Evolutionary conservation across 2,888 invertebrate genomes (phyloP), one percentile per base, ranked within the genome.

Genomic region (Drosophila sordidula): DNA sequence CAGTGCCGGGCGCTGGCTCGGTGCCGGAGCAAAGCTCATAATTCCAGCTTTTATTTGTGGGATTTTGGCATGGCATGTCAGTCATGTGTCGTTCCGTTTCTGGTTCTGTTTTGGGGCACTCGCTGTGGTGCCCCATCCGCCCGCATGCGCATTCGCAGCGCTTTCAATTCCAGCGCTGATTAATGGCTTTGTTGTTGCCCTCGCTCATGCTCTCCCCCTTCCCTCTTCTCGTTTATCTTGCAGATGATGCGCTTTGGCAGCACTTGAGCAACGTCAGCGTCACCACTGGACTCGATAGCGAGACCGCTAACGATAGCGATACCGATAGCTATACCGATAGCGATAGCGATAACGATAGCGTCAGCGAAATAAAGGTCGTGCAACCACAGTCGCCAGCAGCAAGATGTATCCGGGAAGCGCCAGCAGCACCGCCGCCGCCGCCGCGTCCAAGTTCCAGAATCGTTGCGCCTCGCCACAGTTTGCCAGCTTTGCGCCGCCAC

Each of bases 401-500:
- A 67, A 64, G 32, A 90, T 92, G 91, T 92, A 91, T 87, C 90
- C 92, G 59, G 89, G 89, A 67, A 78, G 81, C 58, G 80, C 70
- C 45, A 83, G 68, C 52, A 79, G 79, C 70, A 75, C 66, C 29
- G 59, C 59, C 29, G 55, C 72, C 59, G 61, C 57, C 26, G 51
- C 79, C 32, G 70, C 89, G 46, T 82, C 90, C 61, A 92, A 92
- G 74, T 91, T 91, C 75, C 91, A 92, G 64, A 87, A 91, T 64
- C 89, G 91, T 61, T 90, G 92, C 61, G 87, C 90, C 51, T 93
- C 93, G 70, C 93, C 93, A 62, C 93, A 93, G 64, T 93, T 93
- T 93, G 94, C 96, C 92, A 95, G 95, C 93, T 96, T 96, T 92
- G 95, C 95, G 76, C 96, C 72, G 18, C 82, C 82, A 6, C 95